Conservation (phyloP, 2,797 vertebrate species). For the Merluccius polli region DNA sequence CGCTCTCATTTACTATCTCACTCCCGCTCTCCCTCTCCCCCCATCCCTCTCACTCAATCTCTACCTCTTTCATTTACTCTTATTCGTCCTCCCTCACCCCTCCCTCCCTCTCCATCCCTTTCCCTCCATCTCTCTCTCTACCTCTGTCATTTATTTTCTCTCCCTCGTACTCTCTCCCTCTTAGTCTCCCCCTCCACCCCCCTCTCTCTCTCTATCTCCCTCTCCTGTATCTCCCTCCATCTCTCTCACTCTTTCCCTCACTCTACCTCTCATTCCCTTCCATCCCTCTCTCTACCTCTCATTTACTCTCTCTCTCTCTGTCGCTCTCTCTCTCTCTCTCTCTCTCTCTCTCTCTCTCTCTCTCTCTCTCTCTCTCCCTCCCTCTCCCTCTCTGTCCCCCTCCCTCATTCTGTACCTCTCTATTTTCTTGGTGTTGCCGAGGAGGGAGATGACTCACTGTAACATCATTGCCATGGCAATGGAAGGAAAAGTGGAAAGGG, state of each 20-base stretch:
- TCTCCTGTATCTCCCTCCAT: too few relatives aligned
- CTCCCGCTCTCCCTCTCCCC: neutral
- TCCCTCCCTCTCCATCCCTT: neutral
- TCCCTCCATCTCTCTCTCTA: neutral
- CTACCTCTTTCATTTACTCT: neutral
- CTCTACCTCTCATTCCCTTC: too few relatives aligned
- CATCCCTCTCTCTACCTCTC: neutral
- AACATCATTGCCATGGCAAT: conserved; percentile 75
- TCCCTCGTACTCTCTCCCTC: too few relatives aligned
- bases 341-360: neutral
- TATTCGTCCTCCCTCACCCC: too few relatives aligned
- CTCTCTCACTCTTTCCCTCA: too few relatives aligned
- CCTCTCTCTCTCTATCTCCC: too few relatives aligned
- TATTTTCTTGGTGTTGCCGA: conserved; percentile 56
- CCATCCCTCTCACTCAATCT: neutral
- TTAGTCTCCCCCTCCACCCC: too few relatives aligned
- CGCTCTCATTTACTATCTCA: too few relatives aligned
- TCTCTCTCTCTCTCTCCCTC: neutral
- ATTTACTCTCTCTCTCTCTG: neutral
- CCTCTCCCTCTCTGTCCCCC: neutral
- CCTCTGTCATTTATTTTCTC: neutral
- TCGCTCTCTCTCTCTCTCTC: neutral
- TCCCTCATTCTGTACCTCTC: conserved; percentile 25
- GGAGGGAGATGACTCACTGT: conserved; percentile 69
- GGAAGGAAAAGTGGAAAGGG: conserved; percentile 46